phyloP scores from a whole-genome alignment of 2,888 invertebrate species.

The Entomobrya multifasciata region DNA sequence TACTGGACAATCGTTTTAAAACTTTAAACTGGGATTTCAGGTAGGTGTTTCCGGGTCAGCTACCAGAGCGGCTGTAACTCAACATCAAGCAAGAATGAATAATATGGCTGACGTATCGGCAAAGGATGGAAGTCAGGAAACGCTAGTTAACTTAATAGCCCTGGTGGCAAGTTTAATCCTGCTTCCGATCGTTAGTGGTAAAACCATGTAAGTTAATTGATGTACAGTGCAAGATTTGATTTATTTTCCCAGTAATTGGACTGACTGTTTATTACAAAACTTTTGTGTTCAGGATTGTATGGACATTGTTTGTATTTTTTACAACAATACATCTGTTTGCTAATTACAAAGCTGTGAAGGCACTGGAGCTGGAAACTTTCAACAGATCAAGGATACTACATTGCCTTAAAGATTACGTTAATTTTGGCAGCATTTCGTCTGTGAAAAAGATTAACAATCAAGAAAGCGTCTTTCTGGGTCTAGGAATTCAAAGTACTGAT shows the following conservation, averaged over 20 bases:
- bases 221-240: neutral
- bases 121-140: slow-evolving; percentile 98
- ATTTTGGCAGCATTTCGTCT: slow-evolving; percentile 84
- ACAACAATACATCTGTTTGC: slow-evolving; percentile 90
- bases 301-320: slow-evolving; percentile 88
- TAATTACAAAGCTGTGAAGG: slow-evolving; percentile 92
- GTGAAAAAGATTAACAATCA: slow-evolving; percentile 86
- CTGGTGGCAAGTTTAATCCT: slow-evolving; percentile 90
- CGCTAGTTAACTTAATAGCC: slow-evolving; percentile 94
- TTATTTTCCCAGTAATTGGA: neutral
- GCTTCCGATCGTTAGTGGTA: slow-evolving; percentile 85
- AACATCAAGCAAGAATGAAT: slow-evolving; percentile 87
- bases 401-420: slow-evolving; percentile 86
- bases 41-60: slow-evolving; percentile 70
- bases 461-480: slow-evolving; percentile 87
- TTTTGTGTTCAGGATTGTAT: slow-evolving; percentile 85
- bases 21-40: neutral
- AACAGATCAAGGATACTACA: slow-evolving; percentile 90
- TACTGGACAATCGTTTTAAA: neutral
- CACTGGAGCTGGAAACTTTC: slow-evolving; percentile 89
- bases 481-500: slow-evolving; percentile 81
- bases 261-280: neutral
- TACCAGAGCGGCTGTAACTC: slow-evolving; percentile 94
- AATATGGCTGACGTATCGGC: slow-evolving; percentile 89
- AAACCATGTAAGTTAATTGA: slow-evolving; percentile 81